Evolutionary conservation across 53 echinoderm and acorn worm species (phyloP), one percentile per base, ranked within the genome.

Genomic region (Mesocentrotus franciscanus): DNA sequence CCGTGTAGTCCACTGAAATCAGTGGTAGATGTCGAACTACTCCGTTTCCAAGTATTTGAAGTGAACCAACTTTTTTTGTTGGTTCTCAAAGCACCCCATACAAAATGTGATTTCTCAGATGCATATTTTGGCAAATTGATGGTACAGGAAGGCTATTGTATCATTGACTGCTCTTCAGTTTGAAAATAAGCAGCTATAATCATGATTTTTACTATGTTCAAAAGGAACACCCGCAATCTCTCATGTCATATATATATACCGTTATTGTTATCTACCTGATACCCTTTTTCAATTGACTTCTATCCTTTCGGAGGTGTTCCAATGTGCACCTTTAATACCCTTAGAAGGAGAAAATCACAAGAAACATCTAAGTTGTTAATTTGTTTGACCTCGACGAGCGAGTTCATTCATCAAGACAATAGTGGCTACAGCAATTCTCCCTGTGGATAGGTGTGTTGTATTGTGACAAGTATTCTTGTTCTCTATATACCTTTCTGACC

Each of bases 381-480:
- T 81, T 81, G 36, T 39, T 81, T 81, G 81, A 81, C 81, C 81
- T 81, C 81, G 7, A 42, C 42, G 17, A 13, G 20, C 8, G 36
- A 81, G 36, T 39, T 81, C 81, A 39, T 81, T 81, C 81, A 81
- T 0, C 81, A 32, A 33, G 76, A 76, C 76, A 76, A 76, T 76
- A 13, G 15, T 30, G 36, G 81, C 81, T 81, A 20, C 42, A 81
- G 29, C 20, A 81, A 42, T 81, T 81, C 49, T 81, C 81, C 10
- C 81, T 81, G 36, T 17, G 32, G 13, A 17, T 39, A 39, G 20
- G 81, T 81, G 42, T 81, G 42, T 81, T 17, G 81, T 81, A 81
- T 81, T 81, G 36, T 39, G 42, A 81, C 36, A 35, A 17, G 12
- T 42, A 81, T 17, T 81, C 49, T 9, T 8, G 22, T 81, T 36